Base-by-base conservation (phyloP, 2,888 invertebrate genomes). In the Mythimna pallens region DNA sequence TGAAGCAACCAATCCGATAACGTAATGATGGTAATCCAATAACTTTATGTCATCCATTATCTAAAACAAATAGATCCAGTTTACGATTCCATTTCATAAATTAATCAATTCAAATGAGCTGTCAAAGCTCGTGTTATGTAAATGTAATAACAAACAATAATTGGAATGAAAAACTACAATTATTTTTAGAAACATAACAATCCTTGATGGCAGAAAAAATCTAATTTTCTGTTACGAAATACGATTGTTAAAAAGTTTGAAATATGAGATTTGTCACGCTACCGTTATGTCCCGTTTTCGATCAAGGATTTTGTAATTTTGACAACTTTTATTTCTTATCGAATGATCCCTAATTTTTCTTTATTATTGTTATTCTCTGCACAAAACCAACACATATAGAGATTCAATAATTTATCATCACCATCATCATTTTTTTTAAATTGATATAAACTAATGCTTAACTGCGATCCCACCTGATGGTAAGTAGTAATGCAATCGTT, bases 51-150 rank as follows among this genome's bases (percentile, higher is more conserved):
- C 64, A 34, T 54, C 20, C 10, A 55, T 25, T 40, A 25, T 54
- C 25, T 40, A 36, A 55, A 65, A 25, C 25, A 65, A 55, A 65
- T 65, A 20, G 55, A 22, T 55, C 12, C 3, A 55, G 40, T 65
- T 25, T 65, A 20, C 12, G 12, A 8, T 65, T 54, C n/a, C 34
- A 22, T 7, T 5, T 14, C 7, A 17, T 22, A 10, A 54, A 17
- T 22, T 17, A 54, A 22, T 65, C 54, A 25, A n/a, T 14, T 40
- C 5, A 40, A 8, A 10, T 25, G 25, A 14, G 40, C 65, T 65
- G 22, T 65, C 40, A 9, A 40, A 40, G 8, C 55, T 55, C 36
- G 40, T 25, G 65, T 55, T 54, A 52, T n/a, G 22, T 17, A n/a
- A 2, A 8, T n/a, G 3, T 2, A 20, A 43, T 8, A n/a, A 50